Evolutionary conservation across 2,888 invertebrate genomes (phyloP).

Genomic region (Pomacea canaliculata): DNA sequence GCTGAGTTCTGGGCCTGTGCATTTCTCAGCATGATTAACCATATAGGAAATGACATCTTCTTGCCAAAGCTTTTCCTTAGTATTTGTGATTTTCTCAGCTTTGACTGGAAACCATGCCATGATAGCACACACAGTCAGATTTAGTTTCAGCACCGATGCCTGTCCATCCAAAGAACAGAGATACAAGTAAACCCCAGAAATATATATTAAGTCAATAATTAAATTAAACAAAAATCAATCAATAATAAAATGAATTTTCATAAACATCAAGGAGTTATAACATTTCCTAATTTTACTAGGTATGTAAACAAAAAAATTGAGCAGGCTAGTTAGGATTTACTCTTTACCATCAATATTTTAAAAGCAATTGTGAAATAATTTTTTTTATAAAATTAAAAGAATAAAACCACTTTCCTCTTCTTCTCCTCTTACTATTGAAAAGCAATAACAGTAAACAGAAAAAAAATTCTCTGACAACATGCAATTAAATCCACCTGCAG

Average conservation of each 20-base stretch:
- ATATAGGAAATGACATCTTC: background rate
- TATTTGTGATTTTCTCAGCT: background rate
- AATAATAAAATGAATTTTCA: background rate
- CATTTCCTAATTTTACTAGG: background rate
- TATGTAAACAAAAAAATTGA: no score
- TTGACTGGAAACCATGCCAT: slow-evolving; percentile 48
- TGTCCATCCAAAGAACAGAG: slow-evolving; percentile 20
- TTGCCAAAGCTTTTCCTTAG: background rate
- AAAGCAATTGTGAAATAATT: no score
- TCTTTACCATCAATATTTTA: no score
- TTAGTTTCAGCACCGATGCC: slow-evolving; percentile 46
- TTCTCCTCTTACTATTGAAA: no score
- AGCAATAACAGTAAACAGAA: no score
- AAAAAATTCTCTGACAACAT: no score
- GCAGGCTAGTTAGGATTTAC: no score
- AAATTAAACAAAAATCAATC: background rate
- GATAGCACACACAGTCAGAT: slow-evolving; percentile 56
- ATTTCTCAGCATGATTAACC: background rate
- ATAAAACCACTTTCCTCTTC: no score
- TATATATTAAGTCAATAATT: no score
- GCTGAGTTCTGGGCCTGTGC: slow-evolving; percentile 1
- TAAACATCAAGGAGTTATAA: background rate
- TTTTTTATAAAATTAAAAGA: no score
- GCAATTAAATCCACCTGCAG: no score
- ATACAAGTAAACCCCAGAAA: background rate